Evolutionary conservation across 2,888 invertebrate species (phyloP), one percentile per base, ranked within the genome.

Genomic region (Drosophila neoperkinsi): DNA sequence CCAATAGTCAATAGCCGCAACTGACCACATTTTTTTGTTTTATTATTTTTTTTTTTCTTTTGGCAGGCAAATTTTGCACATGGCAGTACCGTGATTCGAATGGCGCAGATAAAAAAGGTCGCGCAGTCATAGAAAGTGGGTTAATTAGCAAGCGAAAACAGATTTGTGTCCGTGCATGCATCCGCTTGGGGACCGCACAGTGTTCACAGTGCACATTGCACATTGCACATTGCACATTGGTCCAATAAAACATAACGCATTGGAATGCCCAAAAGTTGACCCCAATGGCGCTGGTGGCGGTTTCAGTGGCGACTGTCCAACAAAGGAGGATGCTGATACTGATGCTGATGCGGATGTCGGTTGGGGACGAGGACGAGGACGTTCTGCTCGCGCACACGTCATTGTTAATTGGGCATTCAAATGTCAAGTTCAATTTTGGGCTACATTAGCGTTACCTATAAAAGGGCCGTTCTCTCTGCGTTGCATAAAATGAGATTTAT

Each of bases 381-480:
- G 59, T 57, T 52, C 60, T 76, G 75, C 58, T 72, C 74, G 73
- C 69, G 72, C 74, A 84, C 77, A 88, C 90, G 81, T 85, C 88
- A 91, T 84, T 90, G 92, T 92, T 92, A 92, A 93, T 92, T 92
- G 92, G 92, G 87, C 92, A 92, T 92, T 92, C 92, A 92, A 92
- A 92, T 93, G 93, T 92, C 92, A 93, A 92, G 92, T 93, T 92
- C 92, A 93, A 84, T 91, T 92, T 92, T 91, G 92, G 87, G 91
- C 91, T 92, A 92, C 92, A 93, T 92, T 92, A 92, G 92, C 91
- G 91, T 91, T 92, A 90, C 90, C 92, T 92, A 92, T 92, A 92
- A 92, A 92, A 92, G 92, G 92, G 84, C 88, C 74, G 91, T 76
- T 82, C 65, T 70, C 73, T 74, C 64, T 81, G 83, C 77, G 80